Evolutionary conservation across 2,888 invertebrate genomes (phyloP).

Genomic region (Xestia ashworthii): DNA sequence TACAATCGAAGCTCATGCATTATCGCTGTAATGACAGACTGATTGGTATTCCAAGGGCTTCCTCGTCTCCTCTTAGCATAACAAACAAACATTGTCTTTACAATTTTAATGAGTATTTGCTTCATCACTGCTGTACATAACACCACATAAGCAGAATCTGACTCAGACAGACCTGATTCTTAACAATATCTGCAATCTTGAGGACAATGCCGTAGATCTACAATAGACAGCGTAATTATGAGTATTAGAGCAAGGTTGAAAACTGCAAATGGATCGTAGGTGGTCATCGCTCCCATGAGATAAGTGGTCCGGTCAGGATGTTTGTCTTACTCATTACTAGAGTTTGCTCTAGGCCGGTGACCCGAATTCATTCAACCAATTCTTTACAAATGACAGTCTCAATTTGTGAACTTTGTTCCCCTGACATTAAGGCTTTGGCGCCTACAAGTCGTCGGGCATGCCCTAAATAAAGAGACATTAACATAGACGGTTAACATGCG

Average conservation of each 20-base stretch:
- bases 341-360: slow-evolving; percentile 51
- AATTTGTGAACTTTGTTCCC: slow-evolving; percentile 38
- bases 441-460: slow-evolving; percentile 49
- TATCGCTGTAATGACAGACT: slow-evolving; percentile 62
- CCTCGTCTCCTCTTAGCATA: slow-evolving; percentile 61
- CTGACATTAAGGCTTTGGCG: slow-evolving; percentile 48
- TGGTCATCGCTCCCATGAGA: slow-evolving; percentile 50
- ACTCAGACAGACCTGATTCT: neutral
- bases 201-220: slow-evolving; percentile 2
- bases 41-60: slow-evolving; percentile 72
- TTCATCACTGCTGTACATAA: slow-evolving; percentile 39
- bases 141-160: slow-evolving; percentile 34
- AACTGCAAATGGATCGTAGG: slow-evolving; percentile 40
- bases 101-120: slow-evolving; percentile 65
- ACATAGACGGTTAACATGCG: slow-evolving; percentile 37
- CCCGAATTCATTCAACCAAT: slow-evolving; percentile 45
- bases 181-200: slow-evolving; percentile 33
- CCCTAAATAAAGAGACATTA: slow-evolving; percentile 49
- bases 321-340: slow-evolving; percentile 51
- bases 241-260: slow-evolving; percentile 33
- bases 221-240: slow-evolving; percentile 19
- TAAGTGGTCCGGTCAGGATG: slow-evolving; percentile 52
- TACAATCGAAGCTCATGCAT: slow-evolving; percentile 55
- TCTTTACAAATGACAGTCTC: slow-evolving; percentile 47
- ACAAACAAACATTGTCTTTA: slow-evolving; percentile 64